These are phyloP conservation scores for Coracias cyanogaster DNA, from an alignment of 2,797 vertebrate species.

Conservation along the genomic window DNA sequence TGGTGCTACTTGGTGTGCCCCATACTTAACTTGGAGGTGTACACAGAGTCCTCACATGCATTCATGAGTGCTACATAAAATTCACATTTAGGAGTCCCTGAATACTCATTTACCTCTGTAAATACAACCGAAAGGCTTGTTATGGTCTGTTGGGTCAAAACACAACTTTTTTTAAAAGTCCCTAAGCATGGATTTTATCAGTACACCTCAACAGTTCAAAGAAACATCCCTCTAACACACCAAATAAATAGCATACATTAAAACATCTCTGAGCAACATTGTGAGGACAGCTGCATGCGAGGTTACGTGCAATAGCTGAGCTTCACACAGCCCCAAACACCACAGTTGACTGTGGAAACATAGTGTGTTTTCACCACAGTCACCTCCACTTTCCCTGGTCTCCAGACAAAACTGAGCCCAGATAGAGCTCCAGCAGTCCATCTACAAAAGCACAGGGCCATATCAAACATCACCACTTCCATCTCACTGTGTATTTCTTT, in stretches of 20 bases:
- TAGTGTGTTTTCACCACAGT: fast-evolving
- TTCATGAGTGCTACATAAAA: neutral
- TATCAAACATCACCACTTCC: neutral
- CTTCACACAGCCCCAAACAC: neutral
- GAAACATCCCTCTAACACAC: neutral
- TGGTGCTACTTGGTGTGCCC: neutral
- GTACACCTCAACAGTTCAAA: neutral
- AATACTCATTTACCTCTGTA: neutral
- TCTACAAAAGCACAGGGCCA: neutral
- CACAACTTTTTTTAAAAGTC: neutral
- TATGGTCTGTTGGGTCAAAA: neutral
- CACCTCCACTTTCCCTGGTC: neutral
- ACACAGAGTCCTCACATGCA: neutral
- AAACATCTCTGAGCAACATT: neutral
- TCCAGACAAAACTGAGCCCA: fast-evolving
- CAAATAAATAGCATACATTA: neutral
- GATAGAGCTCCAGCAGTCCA: neutral
- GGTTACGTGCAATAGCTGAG: fast-evolving
- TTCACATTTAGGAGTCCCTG: neutral
- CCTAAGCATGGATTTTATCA: neutral
- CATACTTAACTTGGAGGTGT: fast-evolving
- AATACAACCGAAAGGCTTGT: neutral
- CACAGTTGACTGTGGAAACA: neutral
- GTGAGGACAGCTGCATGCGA: neutral
- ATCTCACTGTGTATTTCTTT: neutral